phyloP scores from a whole-genome alignment of 2,113 vertebrate species.

The Prunella himalayana region DNA sequence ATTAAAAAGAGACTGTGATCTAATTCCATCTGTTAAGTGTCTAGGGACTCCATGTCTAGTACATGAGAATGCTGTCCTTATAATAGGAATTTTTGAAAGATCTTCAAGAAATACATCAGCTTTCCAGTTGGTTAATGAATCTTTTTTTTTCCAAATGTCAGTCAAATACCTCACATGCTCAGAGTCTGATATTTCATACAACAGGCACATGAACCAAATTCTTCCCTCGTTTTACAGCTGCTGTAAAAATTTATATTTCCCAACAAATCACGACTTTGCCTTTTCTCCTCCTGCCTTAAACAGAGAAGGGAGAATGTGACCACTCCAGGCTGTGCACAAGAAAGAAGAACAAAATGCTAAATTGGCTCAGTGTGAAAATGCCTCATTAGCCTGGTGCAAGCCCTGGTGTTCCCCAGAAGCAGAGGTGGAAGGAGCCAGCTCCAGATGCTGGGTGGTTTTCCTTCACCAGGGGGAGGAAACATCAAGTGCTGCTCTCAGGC shows the following conservation, averaged over 20 bases:
- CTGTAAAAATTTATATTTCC: background rate
- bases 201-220: background rate
- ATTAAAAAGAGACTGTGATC: constrained; percentile 4
- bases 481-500: background rate
- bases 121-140: background rate
- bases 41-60: background rate
- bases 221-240: background rate
- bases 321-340: background rate
- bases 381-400: background rate
- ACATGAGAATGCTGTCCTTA: background rate
- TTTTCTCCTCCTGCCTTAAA: background rate
- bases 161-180: background rate
- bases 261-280: background rate
- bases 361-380: background rate
- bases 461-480: background rate
- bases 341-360: background rate
- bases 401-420: background rate
- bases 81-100: background rate
- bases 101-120: background rate
- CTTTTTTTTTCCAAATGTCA: background rate
- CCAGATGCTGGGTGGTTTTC: background rate
- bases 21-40: background rate
- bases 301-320: background rate
- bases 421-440: background rate
- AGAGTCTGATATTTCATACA: background rate